Percentiles rank a stretch among this genome's conserved stretches.
Conservation (phyloP, 2,888 invertebrate genomes). For the Steinernema scapterisci region DNA sequence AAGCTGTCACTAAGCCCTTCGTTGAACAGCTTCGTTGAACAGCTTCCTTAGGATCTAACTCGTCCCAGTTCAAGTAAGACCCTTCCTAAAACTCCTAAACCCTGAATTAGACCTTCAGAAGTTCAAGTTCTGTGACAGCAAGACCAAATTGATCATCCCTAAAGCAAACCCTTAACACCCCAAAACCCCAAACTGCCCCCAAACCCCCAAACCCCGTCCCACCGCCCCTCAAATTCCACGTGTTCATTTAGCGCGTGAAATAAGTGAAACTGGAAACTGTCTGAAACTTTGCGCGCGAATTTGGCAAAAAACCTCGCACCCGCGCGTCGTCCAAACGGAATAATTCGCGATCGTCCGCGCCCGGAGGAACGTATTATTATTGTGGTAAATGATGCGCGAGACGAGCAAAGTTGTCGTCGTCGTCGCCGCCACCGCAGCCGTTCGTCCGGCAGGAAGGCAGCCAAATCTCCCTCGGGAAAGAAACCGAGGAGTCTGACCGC, state of each 20-base stretch:
- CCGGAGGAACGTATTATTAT: slow-evolving; percentile 16
- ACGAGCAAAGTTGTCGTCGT: slow-evolving; percentile 25
- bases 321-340: slow-evolving; percentile 22
- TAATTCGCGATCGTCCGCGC: slow-evolving; percentile 27
- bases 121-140: background rate
- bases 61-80: too few relatives aligned
- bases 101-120: too few relatives aligned
- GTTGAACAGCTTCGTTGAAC: too few relatives aligned
- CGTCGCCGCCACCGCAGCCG: background rate
- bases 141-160: background rate
- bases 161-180: background rate
- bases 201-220: background rate
- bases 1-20: background rate
- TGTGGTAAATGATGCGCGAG: slow-evolving; percentile 30
- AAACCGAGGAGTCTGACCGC: background rate
- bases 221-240: slow-evolving; percentile 10
- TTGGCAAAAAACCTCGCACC: slow-evolving; percentile 20
- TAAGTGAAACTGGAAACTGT: slow-evolving; percentile 29
- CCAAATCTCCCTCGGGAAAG: background rate
- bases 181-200: background rate
- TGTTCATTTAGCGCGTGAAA: slow-evolving; percentile 22
- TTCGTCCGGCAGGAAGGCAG: background rate
- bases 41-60: too few relatives aligned
- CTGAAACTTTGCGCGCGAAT: slow-evolving; percentile 16
- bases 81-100: too few relatives aligned